Base-by-base conservation (phyloP, 2,113 vertebrate genomes). In the Alosa alosa region DNA sequence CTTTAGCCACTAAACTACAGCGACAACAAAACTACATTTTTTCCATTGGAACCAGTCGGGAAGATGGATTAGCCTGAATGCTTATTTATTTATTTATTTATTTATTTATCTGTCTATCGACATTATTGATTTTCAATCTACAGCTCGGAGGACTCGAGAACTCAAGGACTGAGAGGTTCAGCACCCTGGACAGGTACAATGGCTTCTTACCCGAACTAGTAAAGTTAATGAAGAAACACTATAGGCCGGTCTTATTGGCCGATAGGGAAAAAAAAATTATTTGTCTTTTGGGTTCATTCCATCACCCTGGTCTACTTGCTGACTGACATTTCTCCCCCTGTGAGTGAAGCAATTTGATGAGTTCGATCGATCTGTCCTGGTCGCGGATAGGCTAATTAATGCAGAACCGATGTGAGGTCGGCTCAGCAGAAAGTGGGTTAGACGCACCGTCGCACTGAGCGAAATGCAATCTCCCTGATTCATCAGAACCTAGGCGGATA, bases 391-490 rank as follows among this genome's bases (percentile, higher is more conserved):
- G 47, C n/a, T 72, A 72, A 72, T 72, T 72, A 36, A 72, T 25
- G 85, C 83, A 75, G 46, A 68, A 36, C 41, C 4, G n/a, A 86
- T 60, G 47, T 49, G 83, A 75, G 52, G 87, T 39, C 81, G n/a
- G n/a, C 87, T 88, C 87, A 88, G 84, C 86, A 22, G 60, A 84
- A 90, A 83, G 49, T 11, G 4, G 41, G 68, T 55, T 84, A 55
- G n/a, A 50, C 44, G 84, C 22, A 82, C 41, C 81, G 64, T 1
- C 60, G 31, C n/a, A 41, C 72, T 13, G 31, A 17, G 31, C 10
- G 25, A 78, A 36, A 39, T 36, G 72, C 36, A 36, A 8, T 78
- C 20, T 78, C 13, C 25, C 31, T 78, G 36, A 78, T 31, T 78
- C 25, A 39, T 31, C 72, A 78, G 13, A 39, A 41, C 13, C 31